Conservation (phyloP, 2,888 invertebrate species). For the Sepiola atlantica region DNA sequence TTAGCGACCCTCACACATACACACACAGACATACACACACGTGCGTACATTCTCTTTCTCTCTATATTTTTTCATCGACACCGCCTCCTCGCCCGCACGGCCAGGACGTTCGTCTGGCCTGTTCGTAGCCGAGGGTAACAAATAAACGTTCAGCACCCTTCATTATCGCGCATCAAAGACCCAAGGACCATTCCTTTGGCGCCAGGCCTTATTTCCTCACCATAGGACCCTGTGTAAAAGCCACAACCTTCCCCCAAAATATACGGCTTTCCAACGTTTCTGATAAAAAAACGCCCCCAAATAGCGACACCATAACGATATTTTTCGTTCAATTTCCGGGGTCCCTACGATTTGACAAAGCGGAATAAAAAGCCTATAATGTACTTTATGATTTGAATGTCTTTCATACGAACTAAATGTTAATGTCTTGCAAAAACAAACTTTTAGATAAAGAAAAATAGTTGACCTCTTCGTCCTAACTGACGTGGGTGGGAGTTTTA, state of each 20-base stretch:
- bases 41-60: too few species aligned
- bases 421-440: background rate
- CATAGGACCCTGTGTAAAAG: background rate
- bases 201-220: slow-evolving; percentile 8
- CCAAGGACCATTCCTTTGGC: background rate
- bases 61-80: background rate
- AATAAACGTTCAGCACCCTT: slow-evolving; percentile 15
- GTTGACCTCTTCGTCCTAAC: background rate
- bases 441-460: background rate
- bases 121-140: background rate
- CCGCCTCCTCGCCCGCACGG: background rate
- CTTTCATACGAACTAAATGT: background rate
- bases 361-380: background rate
- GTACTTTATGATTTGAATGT: background rate
- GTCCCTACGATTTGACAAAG: background rate
- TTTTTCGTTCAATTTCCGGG: slow-evolving; percentile 8
- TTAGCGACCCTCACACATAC: background rate
- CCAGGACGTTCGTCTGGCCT: background rate
- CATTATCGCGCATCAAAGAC: background rate
- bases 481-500: background rate
- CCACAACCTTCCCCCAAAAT: background rate
- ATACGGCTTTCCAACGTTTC: background rate
- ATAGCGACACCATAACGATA: background rate
- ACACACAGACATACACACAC: too few species aligned
- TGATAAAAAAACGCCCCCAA: slow-evolving; percentile 19